Evolutionary conservation across 2,888 invertebrate species (phyloP).

Genomic region (Homarus gammarus): DNA sequence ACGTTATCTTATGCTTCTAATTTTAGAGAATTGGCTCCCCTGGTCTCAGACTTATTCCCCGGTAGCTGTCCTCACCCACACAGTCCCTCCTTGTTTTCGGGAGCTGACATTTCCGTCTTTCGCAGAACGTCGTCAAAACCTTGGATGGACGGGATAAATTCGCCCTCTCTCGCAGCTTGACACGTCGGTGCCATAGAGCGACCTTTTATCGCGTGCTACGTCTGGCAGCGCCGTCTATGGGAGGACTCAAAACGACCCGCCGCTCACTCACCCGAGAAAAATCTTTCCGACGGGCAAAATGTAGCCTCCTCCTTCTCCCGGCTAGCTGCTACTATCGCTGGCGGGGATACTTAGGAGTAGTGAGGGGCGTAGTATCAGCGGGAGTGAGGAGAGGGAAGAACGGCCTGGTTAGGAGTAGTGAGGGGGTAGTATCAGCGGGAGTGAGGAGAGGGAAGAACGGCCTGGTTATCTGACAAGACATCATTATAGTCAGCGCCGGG

Average conservation of each 20-base stretch:
- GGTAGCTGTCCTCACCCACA: background rate
- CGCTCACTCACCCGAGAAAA: background rate
- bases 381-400: background rate
- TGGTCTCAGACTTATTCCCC: background rate
- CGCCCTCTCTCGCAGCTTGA: background rate
- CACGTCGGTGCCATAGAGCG: background rate
- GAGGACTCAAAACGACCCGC: background rate
- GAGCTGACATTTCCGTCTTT: background rate
- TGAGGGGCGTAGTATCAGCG: too few species aligned
- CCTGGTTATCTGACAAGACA: background rate
- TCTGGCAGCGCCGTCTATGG: background rate
- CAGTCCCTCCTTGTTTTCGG: background rate
- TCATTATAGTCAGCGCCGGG: background rate
- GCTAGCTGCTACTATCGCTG: background rate
- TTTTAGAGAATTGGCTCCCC: background rate
- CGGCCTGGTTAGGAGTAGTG: background rate
- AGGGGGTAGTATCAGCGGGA: background rate
- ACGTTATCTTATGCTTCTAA: background rate
- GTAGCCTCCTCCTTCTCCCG: background rate
- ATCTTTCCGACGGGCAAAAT: background rate
- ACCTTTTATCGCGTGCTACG: background rate
- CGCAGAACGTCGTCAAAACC: background rate
- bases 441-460: background rate
- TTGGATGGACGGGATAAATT: constrained; percentile 1
- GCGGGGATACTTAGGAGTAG: background rate